These are phyloP conservation scores for Andrena dorsata DNA, from an alignment of 2,888 invertebrate genomes.

Conservation along the genomic window DNA sequence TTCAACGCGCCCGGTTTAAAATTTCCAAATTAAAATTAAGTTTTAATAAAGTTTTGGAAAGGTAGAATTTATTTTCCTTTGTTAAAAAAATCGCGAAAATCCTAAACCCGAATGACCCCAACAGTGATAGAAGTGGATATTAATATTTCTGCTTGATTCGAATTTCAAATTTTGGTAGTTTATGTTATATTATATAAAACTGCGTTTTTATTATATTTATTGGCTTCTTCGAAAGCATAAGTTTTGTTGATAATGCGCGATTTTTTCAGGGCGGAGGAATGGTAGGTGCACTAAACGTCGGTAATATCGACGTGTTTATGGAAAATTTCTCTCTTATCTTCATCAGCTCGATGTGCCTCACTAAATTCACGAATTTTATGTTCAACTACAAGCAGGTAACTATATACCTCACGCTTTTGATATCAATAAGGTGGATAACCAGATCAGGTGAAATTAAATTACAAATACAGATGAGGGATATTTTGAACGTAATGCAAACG, in stretches of 20 bases:
- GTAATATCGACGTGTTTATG: constrained; percentile 52
- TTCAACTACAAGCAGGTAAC: constrained; percentile 55
- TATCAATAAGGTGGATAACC: not conserved
- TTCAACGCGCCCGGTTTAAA: too few species aligned
- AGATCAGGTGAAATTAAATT: not conserved
- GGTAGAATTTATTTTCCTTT: too few species aligned
- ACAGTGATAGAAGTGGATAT: too few species aligned
- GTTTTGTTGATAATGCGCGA: not conserved
- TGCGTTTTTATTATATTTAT: not conserved
- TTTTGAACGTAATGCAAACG: constrained; percentile 43
- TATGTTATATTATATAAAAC: not conserved
- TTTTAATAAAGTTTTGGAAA: too few species aligned
- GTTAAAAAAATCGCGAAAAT: too few species aligned
- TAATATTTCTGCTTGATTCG: too few species aligned
- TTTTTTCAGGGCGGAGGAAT: constrained; percentile 54
- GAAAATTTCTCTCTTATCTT: constrained; percentile 55
- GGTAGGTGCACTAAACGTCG: constrained; percentile 23
- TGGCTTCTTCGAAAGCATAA: not conserved
- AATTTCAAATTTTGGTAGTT: too few species aligned
- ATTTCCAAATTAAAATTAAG: too few species aligned
- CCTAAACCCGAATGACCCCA: too few species aligned
- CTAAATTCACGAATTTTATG: constrained; percentile 58
- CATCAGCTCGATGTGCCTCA: constrained; percentile 62
- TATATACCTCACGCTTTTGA: not conserved
- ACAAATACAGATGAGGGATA: constrained; percentile 50